Conservation (phyloP, 1,140 invertebrate species). For the Leptoteleia sp. region DNA sequence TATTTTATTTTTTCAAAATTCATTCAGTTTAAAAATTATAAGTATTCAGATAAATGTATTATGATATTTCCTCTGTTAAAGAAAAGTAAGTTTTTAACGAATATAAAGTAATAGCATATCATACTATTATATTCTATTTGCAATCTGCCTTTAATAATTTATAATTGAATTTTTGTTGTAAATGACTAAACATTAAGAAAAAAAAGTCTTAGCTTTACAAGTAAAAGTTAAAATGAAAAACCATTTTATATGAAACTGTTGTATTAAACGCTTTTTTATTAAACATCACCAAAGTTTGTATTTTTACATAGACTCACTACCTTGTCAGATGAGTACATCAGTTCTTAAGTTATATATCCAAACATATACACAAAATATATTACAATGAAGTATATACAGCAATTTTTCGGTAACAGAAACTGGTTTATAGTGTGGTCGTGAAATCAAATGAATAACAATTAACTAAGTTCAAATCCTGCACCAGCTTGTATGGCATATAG, state of each 20-base stretch:
- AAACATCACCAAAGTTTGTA: conserved; percentile 51
- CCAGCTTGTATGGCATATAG: conserved; percentile 96
- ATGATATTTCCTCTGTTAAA: too few species aligned
- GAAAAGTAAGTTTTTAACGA: too few species aligned
- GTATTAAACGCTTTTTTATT: conserved; percentile 61
- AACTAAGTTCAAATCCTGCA: conserved; percentile 97
- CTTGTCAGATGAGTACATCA: conserved; percentile 58
- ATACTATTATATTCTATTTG: too few species aligned
- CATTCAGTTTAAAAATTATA: too few species aligned
- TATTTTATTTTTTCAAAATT: too few species aligned
- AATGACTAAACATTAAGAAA: too few species aligned
- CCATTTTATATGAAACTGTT: conserved; percentile 39
- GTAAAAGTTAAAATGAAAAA: background rate
- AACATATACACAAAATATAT: conserved; percentile 68
- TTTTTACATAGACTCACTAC: conserved; percentile 55
- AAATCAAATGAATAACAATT: conserved; percentile 71
- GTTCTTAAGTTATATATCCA: conserved; percentile 58
- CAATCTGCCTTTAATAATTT: too few species aligned
- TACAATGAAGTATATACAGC: conserved; percentile 65
- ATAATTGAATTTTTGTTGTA: too few species aligned
- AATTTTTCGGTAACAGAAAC: conserved; percentile 28
- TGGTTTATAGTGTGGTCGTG: conserved; percentile 10
- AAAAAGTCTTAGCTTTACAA: too few species aligned
- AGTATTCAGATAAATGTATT: too few species aligned
- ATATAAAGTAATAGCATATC: too few species aligned